Evolutionary conservation across 2,113 vertebrate genomes (phyloP).

Genomic region (Mandrillus leucophaeus): DNA sequence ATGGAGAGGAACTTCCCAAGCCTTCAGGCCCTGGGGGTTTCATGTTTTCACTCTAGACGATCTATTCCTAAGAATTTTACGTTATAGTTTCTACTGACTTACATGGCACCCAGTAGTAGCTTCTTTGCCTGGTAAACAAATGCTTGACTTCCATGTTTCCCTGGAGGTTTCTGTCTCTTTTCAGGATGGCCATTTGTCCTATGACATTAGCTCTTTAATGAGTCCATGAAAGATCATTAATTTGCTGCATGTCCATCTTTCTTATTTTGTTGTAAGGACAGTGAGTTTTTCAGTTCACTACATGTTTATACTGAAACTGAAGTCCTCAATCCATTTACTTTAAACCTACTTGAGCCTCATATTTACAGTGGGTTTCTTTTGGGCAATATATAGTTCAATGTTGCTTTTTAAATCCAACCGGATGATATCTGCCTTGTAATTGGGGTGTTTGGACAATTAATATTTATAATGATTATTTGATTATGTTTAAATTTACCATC

Average conservation of each 20-base stretch:
- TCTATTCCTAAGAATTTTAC: background rate
- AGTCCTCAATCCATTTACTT: background rate
- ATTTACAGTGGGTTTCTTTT: no score
- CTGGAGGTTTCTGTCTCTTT: no score
- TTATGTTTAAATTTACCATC: background rate
- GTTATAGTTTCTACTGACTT: background rate
- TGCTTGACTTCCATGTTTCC: background rate
- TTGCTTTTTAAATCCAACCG: background rate
- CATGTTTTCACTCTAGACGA: background rate
- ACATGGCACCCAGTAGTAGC: background rate
- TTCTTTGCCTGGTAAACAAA: no score
- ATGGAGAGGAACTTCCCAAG: background rate
- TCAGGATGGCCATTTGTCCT: background rate
- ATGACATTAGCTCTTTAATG: no score
- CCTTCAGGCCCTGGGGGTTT: background rate
- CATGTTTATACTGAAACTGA: background rate
- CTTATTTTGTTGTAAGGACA: background rate
- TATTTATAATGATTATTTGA: background rate
- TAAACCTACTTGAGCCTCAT: background rate
- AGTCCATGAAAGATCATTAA: background rate
- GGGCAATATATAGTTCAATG: background rate
- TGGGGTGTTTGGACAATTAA: background rate
- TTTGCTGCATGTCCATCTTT: background rate
- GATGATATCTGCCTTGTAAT: background rate
- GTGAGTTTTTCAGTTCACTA: background rate